phyloP scores from a whole-genome alignment of 2,113 vertebrate genomes.

The Phylloscopus trochiloides region DNA sequence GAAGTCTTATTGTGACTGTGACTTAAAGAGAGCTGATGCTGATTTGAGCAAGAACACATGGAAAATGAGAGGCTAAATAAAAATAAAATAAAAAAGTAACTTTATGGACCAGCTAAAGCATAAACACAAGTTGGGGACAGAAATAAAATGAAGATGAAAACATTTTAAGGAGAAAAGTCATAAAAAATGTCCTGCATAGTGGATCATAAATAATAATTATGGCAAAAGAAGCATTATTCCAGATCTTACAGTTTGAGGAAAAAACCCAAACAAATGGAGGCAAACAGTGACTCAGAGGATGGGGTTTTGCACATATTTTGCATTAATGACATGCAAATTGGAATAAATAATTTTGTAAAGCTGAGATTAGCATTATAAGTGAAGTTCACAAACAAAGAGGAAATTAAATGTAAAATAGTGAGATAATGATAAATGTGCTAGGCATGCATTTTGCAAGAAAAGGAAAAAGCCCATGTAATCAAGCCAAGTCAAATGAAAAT shows the following conservation, averaged over 20 bases:
- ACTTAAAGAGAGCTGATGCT: neutral
- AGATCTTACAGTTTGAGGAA: neutral
- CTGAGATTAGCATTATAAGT: slow-evolving; percentile 19
- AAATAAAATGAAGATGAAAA: neutral
- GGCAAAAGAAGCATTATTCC: neutral
- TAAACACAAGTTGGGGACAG: neutral
- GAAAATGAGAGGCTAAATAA: neutral
- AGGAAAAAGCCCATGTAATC: neutral
- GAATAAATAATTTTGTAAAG: slow-evolving; percentile 1
- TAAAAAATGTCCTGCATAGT: neutral
- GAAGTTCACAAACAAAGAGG: neutral
- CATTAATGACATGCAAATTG: neutral
- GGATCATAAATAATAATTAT: neutral
- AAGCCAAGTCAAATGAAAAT: slow-evolving; percentile 6
- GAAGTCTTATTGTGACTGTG: neutral
- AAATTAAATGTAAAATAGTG: slow-evolving; percentile 12
- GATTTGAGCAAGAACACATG: neutral
- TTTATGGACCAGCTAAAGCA: neutral
- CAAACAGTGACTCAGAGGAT: neutral
- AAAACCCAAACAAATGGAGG: neutral
- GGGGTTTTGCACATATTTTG: neutral
- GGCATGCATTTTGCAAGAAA: neutral
- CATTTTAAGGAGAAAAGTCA: neutral
- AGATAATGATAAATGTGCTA: neutral
- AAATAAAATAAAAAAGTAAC: neutral